Conservation (phyloP, 2,888 invertebrate genomes). For the Dermolepida albohirtum region DNA sequence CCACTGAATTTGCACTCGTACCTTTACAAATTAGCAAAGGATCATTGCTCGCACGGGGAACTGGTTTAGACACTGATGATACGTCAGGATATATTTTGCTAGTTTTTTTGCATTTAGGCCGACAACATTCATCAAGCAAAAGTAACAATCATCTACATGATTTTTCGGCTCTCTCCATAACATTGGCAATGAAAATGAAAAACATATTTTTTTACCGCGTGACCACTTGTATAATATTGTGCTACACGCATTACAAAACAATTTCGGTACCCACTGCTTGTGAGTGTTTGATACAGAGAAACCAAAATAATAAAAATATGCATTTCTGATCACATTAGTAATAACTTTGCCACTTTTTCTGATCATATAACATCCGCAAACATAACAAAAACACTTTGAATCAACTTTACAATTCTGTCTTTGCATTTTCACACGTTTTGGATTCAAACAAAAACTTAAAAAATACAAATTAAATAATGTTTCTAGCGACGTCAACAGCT, state of each 20-base stretch:
- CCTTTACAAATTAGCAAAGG: conserved; percentile 25
- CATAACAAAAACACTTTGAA: conserved; percentile 32
- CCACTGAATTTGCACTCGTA: conserved; percentile 6
- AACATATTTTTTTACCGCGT: conserved; percentile 43
- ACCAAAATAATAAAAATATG: conserved; percentile 14
- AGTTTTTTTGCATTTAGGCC: conserved; percentile 36
- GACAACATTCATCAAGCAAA: conserved; percentile 49
- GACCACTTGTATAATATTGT: conserved; percentile 34
- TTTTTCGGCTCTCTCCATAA: conserved; percentile 53
- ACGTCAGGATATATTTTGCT: conserved; percentile 19
- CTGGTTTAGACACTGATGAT: conserved; percentile 23
- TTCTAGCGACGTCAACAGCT: too few species aligned
- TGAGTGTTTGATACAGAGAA: conserved; percentile 10
- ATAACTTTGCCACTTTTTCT: conserved; percentile 32
- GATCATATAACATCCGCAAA: conserved; percentile 25
- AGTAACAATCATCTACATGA: conserved; percentile 56
- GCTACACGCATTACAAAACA: conserved; percentile 22
- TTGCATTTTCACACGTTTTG: conserved; percentile 14
- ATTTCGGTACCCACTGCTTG: conserved; percentile 18
- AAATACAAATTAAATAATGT: too few species aligned
- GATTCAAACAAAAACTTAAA: background rate
- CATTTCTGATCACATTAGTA: conserved; percentile 27
- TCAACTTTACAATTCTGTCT: conserved; percentile 22
- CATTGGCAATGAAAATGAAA: conserved; percentile 52
- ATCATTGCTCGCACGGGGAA: conserved; percentile 21